Evolutionary conservation across 2,113 vertebrate species (phyloP), one percentile per base, ranked within the genome.

Genomic region (Zosterops borbonicus): DNA sequence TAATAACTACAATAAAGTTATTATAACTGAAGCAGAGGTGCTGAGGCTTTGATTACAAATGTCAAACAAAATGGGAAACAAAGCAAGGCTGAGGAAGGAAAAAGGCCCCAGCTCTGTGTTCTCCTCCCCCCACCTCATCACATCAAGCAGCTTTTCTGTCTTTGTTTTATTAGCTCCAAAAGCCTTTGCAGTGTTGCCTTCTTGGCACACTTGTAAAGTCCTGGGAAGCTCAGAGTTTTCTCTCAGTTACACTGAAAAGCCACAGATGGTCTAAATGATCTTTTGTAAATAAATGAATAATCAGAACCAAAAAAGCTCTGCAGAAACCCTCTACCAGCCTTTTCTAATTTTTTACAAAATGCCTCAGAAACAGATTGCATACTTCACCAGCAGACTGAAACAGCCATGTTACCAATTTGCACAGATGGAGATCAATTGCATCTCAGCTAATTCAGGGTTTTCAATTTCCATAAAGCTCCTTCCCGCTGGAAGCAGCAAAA

Each of bases 1-100:
- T 95, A 93, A 79, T 92, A 96, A 92, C 93, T 96, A 83, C 97
- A 96, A 75, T 79, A 83, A 96, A 93, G 83, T 87, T 95, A 93
- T 91, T 97, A 90, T 77, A 97, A 96, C 93, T 97, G 95, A 98
- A 98, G 90, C 87, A 91, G 97, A 94, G 88, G 97, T 95, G 85
- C 90, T 89, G 96, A 92, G 70, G 86, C 92, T 95, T 85, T 94
- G 95, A 94, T 95, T 97, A 91, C 58, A 95, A 88, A 97, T 75
- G 94, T 92, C 50, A 94, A 94, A 96, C 88, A 91, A 87, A 94
- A 96, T 7, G 95, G 96, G 96, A 97, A 97, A 96, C 94, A 97
- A 94, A 97, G 88, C 60, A 88, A 81, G 21, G 63, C 83, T 68
- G 50, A 92, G 73, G 86, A 95, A 96, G 86, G 79, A 89, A 90